Conservation (phyloP, 2,797 vertebrate genomes). For the Schizothorax lantsangensis region DNA sequence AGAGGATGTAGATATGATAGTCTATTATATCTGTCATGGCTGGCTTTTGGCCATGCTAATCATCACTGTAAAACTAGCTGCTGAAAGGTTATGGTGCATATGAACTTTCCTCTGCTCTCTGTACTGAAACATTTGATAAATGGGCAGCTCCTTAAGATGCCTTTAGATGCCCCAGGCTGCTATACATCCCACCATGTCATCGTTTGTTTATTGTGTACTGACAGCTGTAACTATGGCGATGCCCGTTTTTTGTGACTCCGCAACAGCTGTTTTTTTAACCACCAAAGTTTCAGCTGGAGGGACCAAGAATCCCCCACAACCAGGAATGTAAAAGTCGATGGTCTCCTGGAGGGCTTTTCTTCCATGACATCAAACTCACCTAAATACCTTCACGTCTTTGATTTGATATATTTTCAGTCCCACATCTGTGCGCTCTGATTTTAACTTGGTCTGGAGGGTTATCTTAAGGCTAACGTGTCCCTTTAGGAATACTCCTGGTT, state of each 20-base stretch:
- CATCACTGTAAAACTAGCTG: constrained; percentile 46
- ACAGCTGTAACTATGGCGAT: constrained; percentile 51
- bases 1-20: constrained; percentile 25
- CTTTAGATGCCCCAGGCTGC: constrained; percentile 38
- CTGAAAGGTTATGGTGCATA: constrained; percentile 33
- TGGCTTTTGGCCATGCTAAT: constrained; percentile 32
- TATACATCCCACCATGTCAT: constrained; percentile 27
- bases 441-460: constrained; percentile 8
- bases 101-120: constrained; percentile 25
- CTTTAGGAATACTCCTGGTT: constrained; percentile 18
- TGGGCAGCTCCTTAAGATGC: constrained; percentile 9
- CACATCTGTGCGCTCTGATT: background rate
- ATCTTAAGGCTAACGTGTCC: background rate
- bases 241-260: constrained; percentile 35
- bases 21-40: constrained; percentile 13
- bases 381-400: constrained; percentile 25
- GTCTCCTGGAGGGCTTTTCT: constrained; percentile 38
- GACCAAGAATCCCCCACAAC: constrained; percentile 31
- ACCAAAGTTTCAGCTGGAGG: constrained; percentile 7
- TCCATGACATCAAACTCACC: constrained; percentile 27
- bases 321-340: constrained; percentile 22
- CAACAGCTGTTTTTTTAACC: constrained; percentile 64
- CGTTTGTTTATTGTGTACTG: constrained; percentile 43
- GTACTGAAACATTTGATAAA: constrained; percentile 29
- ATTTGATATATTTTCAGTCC: constrained; percentile 32